Evolutionary conservation across 2,113 vertebrate genomes (phyloP), one percentile per base, ranked within the genome.

Genomic region (Naja naja): DNA sequence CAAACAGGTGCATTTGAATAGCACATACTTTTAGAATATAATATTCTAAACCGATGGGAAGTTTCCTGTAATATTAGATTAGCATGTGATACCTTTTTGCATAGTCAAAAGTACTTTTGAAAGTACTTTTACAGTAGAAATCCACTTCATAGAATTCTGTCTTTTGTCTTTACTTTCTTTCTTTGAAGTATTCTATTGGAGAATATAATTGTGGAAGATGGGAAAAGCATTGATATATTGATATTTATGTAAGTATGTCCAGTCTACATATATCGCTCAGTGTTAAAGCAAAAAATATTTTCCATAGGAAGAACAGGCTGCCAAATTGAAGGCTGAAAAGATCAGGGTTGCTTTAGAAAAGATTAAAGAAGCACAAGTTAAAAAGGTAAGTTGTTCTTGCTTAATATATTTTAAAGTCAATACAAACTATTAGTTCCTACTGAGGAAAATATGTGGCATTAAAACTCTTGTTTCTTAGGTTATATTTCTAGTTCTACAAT

Each of bases 301-400:
- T 97, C 97, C 94, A 92, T 94, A 99, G 99, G 99, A 99, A 96
- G 99, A 99, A 90, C 99, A 99, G 96, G 99, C 99, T 94, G 99
- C 99, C 96, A 99, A 99, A 95, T 85, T 98, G 94, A 99, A 99
- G 97, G 99, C 99, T 64, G 99, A 99, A 97, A 99, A 99, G 98
- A 99, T 99, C 93, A 98, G 99, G 94, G 98, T 99, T 91, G 99
- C 99, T 0, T 97, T 99, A 96, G 99, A 99, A 96, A 99, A 99
- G 97, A 99, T 99, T 98, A 99, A 99, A 97, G 99, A 99, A 97
- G 99, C 99, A 25, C 99, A 99, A 97, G 99, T 99, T 89, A 99
- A 99, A 98, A 99, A 99, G 98, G 99, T 99, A 96, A 95, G 85
- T 92, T 64, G 4, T 93, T 91, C 6, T 11, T 39, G n/a, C 90